Conservation (phyloP, 2,113 vertebrate species). For the Myotis brandtii region DNA sequence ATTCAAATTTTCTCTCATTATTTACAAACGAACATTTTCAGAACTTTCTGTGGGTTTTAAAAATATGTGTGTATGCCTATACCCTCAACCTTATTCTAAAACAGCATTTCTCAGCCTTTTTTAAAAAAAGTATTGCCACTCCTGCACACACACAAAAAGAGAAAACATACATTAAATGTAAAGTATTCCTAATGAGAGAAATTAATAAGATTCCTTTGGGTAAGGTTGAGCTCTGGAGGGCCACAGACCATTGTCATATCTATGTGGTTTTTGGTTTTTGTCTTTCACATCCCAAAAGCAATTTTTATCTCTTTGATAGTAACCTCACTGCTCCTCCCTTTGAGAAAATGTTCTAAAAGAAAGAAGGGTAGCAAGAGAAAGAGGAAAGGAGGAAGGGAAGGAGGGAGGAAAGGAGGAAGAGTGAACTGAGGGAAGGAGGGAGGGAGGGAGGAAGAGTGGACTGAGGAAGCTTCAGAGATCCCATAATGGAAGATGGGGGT, state of each 20-base stretch:
- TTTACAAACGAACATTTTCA: neutral
- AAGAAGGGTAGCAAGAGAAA: neutral
- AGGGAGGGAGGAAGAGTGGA: too few relatives aligned
- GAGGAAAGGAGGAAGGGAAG: neutral
- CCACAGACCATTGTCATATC: neutral
- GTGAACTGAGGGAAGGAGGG: too few relatives aligned
- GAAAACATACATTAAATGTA: neutral
- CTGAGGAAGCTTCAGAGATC: neutral
- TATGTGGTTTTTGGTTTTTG: neutral
- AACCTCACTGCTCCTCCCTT: neutral
- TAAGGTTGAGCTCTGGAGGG: neutral
- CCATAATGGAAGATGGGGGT: neutral
- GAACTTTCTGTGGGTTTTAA: neutral
- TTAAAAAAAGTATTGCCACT: neutral
- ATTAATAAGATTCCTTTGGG: neutral
- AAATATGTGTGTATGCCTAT: neutral
- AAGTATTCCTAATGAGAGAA: neutral
- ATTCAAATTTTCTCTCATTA: neutral
- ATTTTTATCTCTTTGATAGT: neutral
- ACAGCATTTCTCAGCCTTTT: neutral
- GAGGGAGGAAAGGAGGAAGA: neutral
- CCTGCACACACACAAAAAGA: neutral
- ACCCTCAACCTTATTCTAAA: neutral
- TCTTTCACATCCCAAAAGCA: neutral
- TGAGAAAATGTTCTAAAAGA: constrained; percentile 3